Base-by-base conservation (phyloP, 92 coral and sea anemone genomes). In the Phymanthus crucifer region DNA sequence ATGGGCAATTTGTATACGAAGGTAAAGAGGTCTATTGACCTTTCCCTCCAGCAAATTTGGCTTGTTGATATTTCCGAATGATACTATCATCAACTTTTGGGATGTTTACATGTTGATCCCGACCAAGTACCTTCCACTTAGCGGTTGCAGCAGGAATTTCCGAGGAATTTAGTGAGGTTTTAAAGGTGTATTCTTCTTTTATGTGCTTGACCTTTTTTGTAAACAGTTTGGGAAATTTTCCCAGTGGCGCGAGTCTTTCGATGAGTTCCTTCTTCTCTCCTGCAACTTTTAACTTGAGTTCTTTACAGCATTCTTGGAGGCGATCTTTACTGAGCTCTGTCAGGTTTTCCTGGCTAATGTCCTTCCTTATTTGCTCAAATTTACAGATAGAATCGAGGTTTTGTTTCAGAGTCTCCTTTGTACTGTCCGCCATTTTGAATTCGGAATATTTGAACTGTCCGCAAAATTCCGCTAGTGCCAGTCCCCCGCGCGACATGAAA, bases 381-480 rank as follows among this genome's bases (percentile, higher is more conserved):
- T 76, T 76, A 76, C 14, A 27, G 69, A 32, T 38, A 43, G 69
- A 47, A 46, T 47, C 67, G 21, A 48, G 26, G 29, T 45, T 40
- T n/a, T 19, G 37, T 46, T 46, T 73, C 32, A 1, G 24, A 45
- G 84, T 16, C 38, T 33, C 48, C 32, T 75, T 75, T n/a, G n/a
- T n/a, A n/a, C n/a, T 36, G 40, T 47, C 77, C 77, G 77, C 82
- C 82, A 76, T 83, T 71, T 76, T 70, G 64, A 50, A 50, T 7
- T 48, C 23, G 29, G 29, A 69, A 10, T 27, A n/a, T n/a, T n/a
- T n/a, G n/a, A n/a, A n/a, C 12, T 70, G 88, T 78, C 88, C 88
- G 88, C 24, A 47, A 84, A 84, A 72, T 78, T 84, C 67, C 77
- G 82, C 76, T 83, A 76, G 87, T 83, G 82, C 87, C 87, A 77